Evolutionary conservation across 35 echinoderm and acorn worm species (phyloP).

Genomic region (Anneissia japonica): DNA sequence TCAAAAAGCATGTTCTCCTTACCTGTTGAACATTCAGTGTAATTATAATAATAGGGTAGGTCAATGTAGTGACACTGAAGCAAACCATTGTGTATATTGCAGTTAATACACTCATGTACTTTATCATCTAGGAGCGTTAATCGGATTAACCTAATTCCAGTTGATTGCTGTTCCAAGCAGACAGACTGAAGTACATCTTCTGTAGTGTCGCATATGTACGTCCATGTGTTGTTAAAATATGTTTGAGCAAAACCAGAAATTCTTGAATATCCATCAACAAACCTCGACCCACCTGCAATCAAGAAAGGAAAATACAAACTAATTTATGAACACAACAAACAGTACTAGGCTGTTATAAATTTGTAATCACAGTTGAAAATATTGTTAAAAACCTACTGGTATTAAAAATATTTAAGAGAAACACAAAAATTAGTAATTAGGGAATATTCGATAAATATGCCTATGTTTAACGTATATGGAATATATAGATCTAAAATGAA

Average conservation of each 20-base stretch:
- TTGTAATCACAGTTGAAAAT: too few species aligned
- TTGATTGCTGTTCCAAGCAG: neutral
- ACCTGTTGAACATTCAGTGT: neutral
- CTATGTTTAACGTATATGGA: too few species aligned
- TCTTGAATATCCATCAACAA: neutral
- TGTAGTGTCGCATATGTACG: neutral
- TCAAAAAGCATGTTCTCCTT: too few species aligned
- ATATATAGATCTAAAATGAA: too few species aligned
- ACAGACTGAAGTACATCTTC: neutral
- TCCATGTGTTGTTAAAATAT: neutral
- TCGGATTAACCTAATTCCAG: neutral
- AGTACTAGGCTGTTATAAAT: too few species aligned
- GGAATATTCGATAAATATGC: too few species aligned
- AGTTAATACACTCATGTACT: neutral
- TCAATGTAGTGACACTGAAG: neutral
- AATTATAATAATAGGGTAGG: neutral
- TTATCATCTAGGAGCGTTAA: neutral
- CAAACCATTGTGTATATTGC: neutral
- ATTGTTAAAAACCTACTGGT: too few species aligned
- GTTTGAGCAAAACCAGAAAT: neutral
- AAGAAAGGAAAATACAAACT: too few species aligned
- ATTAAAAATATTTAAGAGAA: too few species aligned
- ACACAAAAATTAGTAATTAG: too few species aligned
- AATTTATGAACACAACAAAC: too few species aligned
- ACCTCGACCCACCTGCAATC: neutral